Percentiles rank a stretch among this genome's conserved stretches.
Conservation (phyloP, 2,113 vertebrate genomes). For the Brachionichthys hirsutus region DNA sequence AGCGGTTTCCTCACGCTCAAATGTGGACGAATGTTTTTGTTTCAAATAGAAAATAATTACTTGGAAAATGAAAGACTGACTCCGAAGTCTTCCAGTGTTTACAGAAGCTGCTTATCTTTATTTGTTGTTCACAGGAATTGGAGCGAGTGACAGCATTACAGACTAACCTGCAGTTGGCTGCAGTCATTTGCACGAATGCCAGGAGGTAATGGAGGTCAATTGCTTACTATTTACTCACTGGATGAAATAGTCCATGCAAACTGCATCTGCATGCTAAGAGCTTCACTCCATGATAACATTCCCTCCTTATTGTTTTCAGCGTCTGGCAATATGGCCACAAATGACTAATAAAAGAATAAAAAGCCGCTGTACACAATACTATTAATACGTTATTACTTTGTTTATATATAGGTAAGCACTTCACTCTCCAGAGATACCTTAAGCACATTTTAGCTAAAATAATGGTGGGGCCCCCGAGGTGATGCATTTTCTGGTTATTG, state of each 20-base stretch:
- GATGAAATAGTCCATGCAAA: conserved; percentile 13
- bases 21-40: background rate
- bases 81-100: background rate
- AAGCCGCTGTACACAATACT: background rate
- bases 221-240: background rate
- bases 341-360: background rate
- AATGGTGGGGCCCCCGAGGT: no score
- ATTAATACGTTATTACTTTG: no score
- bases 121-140: conserved; percentile 82
- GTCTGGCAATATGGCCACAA: background rate
- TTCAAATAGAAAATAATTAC: background rate
- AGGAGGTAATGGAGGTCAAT: conserved; percentile 81
- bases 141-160: conserved; percentile 94
- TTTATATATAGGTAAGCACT: background rate
- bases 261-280: conserved; percentile 8
- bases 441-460: background rate
- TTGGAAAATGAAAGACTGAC: background rate
- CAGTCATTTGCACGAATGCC: conserved; percentile 95
- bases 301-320: background rate
- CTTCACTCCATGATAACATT: no score
- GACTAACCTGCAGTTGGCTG: conserved; percentile 90
- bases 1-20: background rate
- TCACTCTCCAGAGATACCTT: no score
- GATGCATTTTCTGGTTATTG: background rate
- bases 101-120: background rate